Conservation (phyloP, 2,888 invertebrate species). For the Bellardia bayeri region DNA sequence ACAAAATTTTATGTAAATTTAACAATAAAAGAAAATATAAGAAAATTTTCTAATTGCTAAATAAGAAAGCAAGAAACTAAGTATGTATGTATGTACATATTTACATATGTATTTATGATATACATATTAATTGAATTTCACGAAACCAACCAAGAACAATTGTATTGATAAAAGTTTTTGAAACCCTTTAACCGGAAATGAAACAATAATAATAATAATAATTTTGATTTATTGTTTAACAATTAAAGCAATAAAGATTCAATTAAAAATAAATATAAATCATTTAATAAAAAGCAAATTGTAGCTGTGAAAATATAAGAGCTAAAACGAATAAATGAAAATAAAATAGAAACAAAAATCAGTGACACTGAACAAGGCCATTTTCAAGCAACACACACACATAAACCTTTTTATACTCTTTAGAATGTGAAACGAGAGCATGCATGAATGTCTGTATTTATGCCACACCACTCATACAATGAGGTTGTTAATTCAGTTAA, state of each 20-base stretch:
- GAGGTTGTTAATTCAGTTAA: not conserved
- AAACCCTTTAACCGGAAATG: conserved; percentile 42
- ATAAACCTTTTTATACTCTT: conserved; percentile 33
- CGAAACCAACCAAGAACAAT: conserved; percentile 2
- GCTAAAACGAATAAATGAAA: not conserved
- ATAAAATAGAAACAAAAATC: conserved; percentile 30
- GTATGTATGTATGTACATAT: too few species aligned
- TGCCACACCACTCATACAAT: conserved; percentile 2
- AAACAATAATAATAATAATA: conserved; percentile 26
- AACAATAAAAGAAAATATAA: conserved; percentile 26
- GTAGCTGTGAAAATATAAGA: not conserved
- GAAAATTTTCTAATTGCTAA: not conserved
- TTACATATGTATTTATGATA: too few species aligned
- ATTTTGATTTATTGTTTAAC: conserved; percentile 49
- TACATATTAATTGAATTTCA: conserved; percentile 57
- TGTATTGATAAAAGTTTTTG: conserved; percentile 13
- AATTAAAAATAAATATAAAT: conserved; percentile 45
- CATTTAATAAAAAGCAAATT: conserved; percentile 29
- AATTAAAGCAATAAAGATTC: conserved; percentile 55
- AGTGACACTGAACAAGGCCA: conserved; percentile 69
- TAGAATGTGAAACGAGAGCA: not conserved
- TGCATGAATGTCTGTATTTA: not conserved
- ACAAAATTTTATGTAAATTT: conserved; percentile 37
- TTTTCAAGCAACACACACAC: conserved; percentile 19
- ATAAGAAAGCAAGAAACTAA: not conserved